Base-by-base conservation (phyloP, 30 jellyfish, hydroid and myxozoan species). In the Aurelia aurita region DNA sequence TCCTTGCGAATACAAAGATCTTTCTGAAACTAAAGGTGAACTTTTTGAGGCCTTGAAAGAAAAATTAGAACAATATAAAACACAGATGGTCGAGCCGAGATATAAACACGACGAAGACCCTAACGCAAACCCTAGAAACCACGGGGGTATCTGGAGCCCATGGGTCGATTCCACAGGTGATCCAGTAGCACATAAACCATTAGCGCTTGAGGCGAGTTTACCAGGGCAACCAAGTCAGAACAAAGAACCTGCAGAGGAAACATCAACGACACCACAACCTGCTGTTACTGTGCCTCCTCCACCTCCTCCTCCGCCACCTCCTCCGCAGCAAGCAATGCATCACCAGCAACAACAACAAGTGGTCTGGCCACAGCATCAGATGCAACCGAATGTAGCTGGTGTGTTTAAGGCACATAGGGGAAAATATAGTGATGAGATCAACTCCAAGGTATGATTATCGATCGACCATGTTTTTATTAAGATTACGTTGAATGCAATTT, bases 71-170 rank as follows among this genome's bases (percentile, higher is more conserved):
- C 31, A 77, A 10, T 87, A 92, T 61, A 55, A 80, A 57, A 73
- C 75, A 43, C 72, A 83, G 62, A 92, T 92, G 98, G 96, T 69
- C 6, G 65, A 69, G 21, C 94, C 98, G 7, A 67, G 97, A 10
- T 77, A 86, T 31, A 87, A 74, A 44, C 88, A 90, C 65, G 88
- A 70, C 64, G 91, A 78, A 28, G 98, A 87, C 67, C 95, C 97
- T 20, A 76, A 77, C 34, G 85, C 96, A 0, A 78, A 92, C 67
- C 98, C 98, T 0, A 74, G 92, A 67, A 72, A 65, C 20, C 89
- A 87, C 72, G 91, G 89, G 12, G 98, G 98, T 15, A 92, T 87
- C n/a, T 92, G 98, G 98, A 71, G 71, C 25, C 97, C 98, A 18
- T 92, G 98, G 98, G 28, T 84, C 13, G 94, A 84, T 22, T 69